Percentiles rank a stretch among this genome's conserved stretches.
Evolutionary conservation across 1,140 invertebrate genomes (phyloP).

Genomic region (Anastrepha ludens): DNA sequence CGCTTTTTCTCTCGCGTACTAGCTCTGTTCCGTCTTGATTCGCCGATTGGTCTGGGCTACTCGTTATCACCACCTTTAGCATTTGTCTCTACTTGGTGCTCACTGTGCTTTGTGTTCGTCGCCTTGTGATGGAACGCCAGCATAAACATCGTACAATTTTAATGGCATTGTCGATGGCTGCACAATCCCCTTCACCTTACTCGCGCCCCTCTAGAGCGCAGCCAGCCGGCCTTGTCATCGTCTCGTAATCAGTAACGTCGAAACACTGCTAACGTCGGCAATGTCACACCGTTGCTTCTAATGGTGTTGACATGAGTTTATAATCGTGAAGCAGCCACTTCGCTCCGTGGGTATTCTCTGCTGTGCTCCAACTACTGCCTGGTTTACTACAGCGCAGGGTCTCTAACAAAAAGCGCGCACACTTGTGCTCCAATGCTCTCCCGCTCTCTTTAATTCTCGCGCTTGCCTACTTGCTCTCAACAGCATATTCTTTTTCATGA

Average conservation of each 20-base stretch:
- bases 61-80: not conserved
- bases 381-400: not conserved
- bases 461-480: not conserved
- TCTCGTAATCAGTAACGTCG: slow-evolving; percentile 2
- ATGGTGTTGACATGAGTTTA: not conserved
- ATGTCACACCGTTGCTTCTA: not conserved
- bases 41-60: not conserved
- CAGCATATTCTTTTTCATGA: slow-evolving; percentile 42
- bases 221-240: slow-evolving; percentile 16
- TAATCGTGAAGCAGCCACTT: not conserved
- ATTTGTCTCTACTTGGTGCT: not conserved
- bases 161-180: not conserved
- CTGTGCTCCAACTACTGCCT: not conserved
- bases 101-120: not conserved
- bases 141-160: slow-evolving; percentile 5
- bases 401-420: not conserved
- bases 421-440: not conserved
- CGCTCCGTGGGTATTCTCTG: not conserved
- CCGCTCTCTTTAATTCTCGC: slow-evolving; percentile 11
- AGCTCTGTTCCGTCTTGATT: not conserved
- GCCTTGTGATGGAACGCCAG: not conserved
- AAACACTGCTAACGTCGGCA: not conserved
- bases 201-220: not conserved
- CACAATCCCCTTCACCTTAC: not conserved
- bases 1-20: not conserved